A percentile compares a stretch with the other conserved stretches of the same genome.
phyloP scores from a whole-genome alignment of 2,113 vertebrate species.

The Platichthys stellatus region DNA sequence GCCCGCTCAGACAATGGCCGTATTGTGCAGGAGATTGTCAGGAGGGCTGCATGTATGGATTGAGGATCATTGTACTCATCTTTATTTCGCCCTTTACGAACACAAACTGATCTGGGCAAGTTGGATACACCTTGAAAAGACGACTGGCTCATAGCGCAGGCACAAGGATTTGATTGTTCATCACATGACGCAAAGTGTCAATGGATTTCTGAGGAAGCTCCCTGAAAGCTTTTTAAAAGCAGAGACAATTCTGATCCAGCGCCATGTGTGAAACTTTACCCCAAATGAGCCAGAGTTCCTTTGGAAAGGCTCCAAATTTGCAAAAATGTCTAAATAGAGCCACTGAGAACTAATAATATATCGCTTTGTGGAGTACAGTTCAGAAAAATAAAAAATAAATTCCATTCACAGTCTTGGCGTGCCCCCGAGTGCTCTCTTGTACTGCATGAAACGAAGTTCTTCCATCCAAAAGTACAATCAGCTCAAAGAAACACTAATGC shows the following conservation, averaged over 20 bases:
- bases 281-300: slow-evolving; percentile 25
- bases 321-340: slow-evolving; percentile 35
- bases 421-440: slow-evolving; percentile 40
- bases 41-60: slow-evolving; percentile 25
- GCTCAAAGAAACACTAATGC: slow-evolving; percentile 27
- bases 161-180: neutral
- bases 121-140: slow-evolving; percentile 2
- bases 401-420: slow-evolving; percentile 34
- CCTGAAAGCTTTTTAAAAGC: slow-evolving; percentile 2
- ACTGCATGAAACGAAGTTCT: slow-evolving; percentile 25
- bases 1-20: slow-evolving; percentile 49
- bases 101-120: slow-evolving; percentile 1
- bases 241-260: slow-evolving; percentile 10
- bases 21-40: slow-evolving; percentile 40
- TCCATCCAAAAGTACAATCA: slow-evolving; percentile 28
- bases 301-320: slow-evolving; percentile 27
- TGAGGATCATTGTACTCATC: slow-evolving; percentile 15
- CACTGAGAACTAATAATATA: slow-evolving; percentile 16
- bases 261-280: slow-evolving; percentile 20
- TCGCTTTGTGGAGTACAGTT: slow-evolving; percentile 41
- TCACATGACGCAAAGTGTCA: slow-evolving; percentile 3
- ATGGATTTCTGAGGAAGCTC: slow-evolving; percentile 9
- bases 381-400: slow-evolving; percentile 52
- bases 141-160: neutral
- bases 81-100: slow-evolving; percentile 1